These are phyloP conservation scores for Pteruthius melanotis DNA, from an alignment of 2,113 vertebrate species.

Conservation along the genomic window DNA sequence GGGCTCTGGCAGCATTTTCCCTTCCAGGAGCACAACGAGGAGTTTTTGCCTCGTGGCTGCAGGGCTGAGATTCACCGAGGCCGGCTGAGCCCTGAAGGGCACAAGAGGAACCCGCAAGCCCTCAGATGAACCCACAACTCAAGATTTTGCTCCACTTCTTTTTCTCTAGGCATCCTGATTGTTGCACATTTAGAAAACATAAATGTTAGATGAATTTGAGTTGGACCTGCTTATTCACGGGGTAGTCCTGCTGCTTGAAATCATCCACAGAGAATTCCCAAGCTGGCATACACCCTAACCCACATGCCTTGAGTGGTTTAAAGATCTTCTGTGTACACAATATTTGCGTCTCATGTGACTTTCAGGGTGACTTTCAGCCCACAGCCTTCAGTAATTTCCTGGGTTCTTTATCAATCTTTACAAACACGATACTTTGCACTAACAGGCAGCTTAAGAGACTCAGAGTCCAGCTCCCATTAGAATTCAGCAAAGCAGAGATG, in stretches of 20 bases:
- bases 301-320: neutral
- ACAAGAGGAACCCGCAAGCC: neutral
- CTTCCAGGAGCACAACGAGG: neutral
- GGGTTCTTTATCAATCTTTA: neutral
- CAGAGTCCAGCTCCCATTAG: neutral
- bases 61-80: fast-evolving
- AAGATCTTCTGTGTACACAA: neutral
- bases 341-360: neutral
- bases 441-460: neutral
- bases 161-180: neutral
- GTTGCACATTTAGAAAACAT: neutral
- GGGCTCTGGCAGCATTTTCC: neutral
- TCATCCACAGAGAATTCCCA: neutral
- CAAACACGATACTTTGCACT: neutral
- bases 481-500: neutral
- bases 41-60: neutral
- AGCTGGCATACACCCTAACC: neutral
- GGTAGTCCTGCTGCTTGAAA: neutral
- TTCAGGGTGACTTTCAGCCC: neutral
- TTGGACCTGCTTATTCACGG: neutral
- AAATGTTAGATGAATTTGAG: neutral
- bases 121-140: neutral
- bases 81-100: neutral
- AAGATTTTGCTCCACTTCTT: neutral
- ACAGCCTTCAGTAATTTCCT: neutral